A percentile compares a stretch with the other conserved stretches of the same genome.
phyloP scores from a whole-genome alignment of 64 coral and sea anemone genomes.

The Dendronephthya gigantea region DNA sequence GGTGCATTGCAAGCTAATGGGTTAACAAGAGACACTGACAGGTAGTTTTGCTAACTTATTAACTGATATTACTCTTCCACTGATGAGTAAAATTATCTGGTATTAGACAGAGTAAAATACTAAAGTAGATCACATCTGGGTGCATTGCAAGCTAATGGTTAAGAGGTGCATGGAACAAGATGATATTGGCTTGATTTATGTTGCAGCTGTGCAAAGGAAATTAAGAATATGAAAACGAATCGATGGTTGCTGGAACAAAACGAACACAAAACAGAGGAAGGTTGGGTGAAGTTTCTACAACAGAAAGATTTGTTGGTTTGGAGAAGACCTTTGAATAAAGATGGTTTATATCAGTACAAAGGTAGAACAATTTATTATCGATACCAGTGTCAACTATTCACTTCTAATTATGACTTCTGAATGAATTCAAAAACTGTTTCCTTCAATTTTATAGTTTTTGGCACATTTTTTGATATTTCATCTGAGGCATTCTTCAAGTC shows the following conservation, averaged over 20 bases:
- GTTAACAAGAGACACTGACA: no score
- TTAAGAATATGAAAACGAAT: neutral
- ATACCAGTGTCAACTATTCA: neutral
- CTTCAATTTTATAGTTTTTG: constrained; percentile 47
- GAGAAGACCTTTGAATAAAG: constrained; percentile 46
- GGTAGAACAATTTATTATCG: constrained; percentile 10
- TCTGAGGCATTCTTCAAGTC: constrained; percentile 46
- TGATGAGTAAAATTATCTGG: no score
- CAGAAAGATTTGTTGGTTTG: constrained; percentile 45
- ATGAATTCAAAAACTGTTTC: neutral
- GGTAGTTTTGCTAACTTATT: no score
- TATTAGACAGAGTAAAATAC: no score
- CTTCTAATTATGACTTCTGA: neutral
- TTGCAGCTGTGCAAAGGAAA: neutral
- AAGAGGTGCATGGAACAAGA: no score
- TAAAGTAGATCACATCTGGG: no score
- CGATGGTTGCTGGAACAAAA: constrained; percentile 3
- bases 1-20: no score
- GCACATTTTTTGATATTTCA: constrained; percentile 61
- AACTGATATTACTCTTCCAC: no score
- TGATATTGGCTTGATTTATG: neutral
- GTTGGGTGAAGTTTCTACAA: constrained; percentile 46
- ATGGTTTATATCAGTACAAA: constrained; percentile 63
- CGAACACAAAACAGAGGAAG: neutral
- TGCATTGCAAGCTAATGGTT: no score